Percentiles rank a stretch among this genome's conserved stretches.
phyloP scores from a whole-genome alignment of 2,797 vertebrate genomes.

The Lacerta viridis region DNA sequence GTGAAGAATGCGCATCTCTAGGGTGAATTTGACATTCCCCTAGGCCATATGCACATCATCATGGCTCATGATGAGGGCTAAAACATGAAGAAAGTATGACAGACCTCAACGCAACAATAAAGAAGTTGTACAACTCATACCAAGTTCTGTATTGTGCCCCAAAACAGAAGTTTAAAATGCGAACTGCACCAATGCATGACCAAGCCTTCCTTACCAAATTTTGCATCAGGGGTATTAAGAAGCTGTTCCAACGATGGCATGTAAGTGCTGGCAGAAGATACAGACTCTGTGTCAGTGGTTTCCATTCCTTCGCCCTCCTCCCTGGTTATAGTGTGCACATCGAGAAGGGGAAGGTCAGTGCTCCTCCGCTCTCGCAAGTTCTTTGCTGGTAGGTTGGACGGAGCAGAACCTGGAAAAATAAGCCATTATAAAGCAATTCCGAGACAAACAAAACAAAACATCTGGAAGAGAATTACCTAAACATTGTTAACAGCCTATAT shows the following conservation, averaged over 20 bases:
- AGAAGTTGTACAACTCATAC: no score
- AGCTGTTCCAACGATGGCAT: conserved; percentile 93
- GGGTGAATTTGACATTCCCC: no score
- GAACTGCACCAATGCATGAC: background rate
- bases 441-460: background rate
- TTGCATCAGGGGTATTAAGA: conserved; percentile 88
- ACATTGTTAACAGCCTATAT: no score
- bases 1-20: no score
- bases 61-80: no score
- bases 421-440: background rate
- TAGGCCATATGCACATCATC: no score
- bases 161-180: background rate
- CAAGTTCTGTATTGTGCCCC: background rate
- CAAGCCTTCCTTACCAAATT: conserved; percentile 80
- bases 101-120: background rate
- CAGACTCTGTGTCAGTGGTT: conserved; percentile 89
- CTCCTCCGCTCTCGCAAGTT: conserved; percentile 82
- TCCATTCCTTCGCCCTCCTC: conserved; percentile 99
- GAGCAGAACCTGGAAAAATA: conserved; percentile 78
- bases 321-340: conserved; percentile 88
- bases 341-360: conserved; percentile 83
- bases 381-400: conserved; percentile 83
- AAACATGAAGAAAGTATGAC: conserved; percentile 12
- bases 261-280: conserved; percentile 83
- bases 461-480: background rate